phyloP scores from a whole-genome alignment of 2,888 invertebrate genomes.

The Lamellibrachia satsuma region DNA sequence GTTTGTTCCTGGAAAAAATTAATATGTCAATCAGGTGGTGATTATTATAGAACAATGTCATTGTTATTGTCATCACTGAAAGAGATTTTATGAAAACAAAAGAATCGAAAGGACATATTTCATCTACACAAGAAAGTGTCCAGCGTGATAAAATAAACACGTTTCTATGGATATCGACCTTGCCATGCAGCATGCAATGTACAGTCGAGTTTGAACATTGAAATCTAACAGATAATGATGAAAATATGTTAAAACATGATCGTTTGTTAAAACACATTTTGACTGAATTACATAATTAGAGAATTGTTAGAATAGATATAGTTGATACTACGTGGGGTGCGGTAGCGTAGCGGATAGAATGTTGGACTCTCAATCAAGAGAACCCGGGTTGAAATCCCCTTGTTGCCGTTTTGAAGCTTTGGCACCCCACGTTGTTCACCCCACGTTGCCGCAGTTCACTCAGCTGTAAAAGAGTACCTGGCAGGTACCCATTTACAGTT shows the following conservation, averaged over 20 bases:
- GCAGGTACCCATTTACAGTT: too few relatives aligned
- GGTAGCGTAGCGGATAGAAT: too few relatives aligned
- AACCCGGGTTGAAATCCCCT: too few relatives aligned
- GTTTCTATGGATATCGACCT: neutral
- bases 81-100: neutral
- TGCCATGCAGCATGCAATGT: neutral
- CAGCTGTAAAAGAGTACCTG: too few relatives aligned
- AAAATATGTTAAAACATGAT: neutral
- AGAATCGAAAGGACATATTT: too few relatives aligned
- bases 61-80: neutral
- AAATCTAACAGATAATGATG: neutral
- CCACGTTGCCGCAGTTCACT: too few relatives aligned
- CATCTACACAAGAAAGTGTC: too few relatives aligned
- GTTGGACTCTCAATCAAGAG: too few relatives aligned
- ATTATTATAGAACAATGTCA: neutral
- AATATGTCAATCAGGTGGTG: neutral
- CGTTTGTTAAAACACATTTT: neutral
- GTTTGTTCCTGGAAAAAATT: slow-evolving; percentile 72
- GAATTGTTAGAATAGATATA: too few relatives aligned
- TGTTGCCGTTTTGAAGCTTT: too few relatives aligned
- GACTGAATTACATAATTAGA: neutral
- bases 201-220: neutral
- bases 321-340: too few relatives aligned
- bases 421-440: too few relatives aligned
- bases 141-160: neutral